A percentile compares a stretch with the other conserved stretches of the same genome.
phyloP scores from a whole-genome alignment of 2,888 invertebrate species.

The Galeruca laticollis region DNA sequence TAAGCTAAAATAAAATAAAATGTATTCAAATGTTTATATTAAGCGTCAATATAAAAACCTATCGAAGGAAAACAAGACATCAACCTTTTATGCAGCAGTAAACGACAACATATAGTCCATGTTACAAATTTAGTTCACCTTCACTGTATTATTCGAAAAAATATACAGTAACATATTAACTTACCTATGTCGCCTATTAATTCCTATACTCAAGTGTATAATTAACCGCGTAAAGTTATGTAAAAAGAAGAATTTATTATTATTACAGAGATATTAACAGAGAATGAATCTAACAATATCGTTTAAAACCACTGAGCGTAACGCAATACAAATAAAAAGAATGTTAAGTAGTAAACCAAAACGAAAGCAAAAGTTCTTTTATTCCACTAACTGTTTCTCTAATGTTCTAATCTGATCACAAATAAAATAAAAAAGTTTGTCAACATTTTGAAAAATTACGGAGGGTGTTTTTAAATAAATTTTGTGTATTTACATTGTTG shows the following conservation, averaged over 20 bases:
- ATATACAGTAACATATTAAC: constrained; percentile 12
- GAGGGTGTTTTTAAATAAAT: too few relatives aligned
- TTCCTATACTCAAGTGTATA: constrained; percentile 3
- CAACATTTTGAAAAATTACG: too few relatives aligned
- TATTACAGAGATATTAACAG: constrained; percentile 12
- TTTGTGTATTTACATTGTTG: too few relatives aligned
- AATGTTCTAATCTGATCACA: too few relatives aligned
- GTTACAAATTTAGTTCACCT: neutral
- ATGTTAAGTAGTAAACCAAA: neutral
- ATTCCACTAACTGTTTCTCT: constrained; percentile 19
- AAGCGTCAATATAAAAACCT: too few relatives aligned
- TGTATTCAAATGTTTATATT: too few relatives aligned
- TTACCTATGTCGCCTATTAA: constrained; percentile 16
- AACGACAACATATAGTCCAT: too few relatives aligned
- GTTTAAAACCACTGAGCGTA: constrained; percentile 21
- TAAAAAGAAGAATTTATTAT: constrained; percentile 24
- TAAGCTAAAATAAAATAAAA: too few relatives aligned
- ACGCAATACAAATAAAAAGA: constrained; percentile 17
- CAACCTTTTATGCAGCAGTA: too few relatives aligned
- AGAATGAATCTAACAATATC: constrained; percentile 18
- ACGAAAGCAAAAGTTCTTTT: constrained; percentile 29
- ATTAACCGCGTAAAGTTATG: constrained; percentile 27
- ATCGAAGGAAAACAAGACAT: too few relatives aligned
- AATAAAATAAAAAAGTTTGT: too few relatives aligned
- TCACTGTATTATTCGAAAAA: neutral